A percentile compares a stretch with the other conserved stretches of the same genome.
phyloP scores from a whole-genome alignment of 2,113 vertebrate species.

The Oncorhynchus nerka region DNA sequence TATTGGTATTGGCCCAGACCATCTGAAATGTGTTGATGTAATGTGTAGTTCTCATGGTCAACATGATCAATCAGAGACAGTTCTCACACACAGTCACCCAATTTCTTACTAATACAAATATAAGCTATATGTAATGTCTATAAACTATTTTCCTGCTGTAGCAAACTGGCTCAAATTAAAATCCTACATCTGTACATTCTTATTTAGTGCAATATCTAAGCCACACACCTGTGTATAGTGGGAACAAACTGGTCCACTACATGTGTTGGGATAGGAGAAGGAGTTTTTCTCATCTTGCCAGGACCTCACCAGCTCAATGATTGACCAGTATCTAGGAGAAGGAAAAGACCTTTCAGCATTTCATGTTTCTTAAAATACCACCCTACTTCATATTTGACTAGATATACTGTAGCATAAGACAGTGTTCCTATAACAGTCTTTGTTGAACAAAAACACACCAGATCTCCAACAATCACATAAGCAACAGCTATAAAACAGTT shows the following conservation, averaged over 20 bases:
- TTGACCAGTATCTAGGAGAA: conserved; percentile 73
- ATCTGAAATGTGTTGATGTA: conserved; percentile 70
- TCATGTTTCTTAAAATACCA: neutral
- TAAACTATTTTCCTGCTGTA: no score
- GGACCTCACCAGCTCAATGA: conserved; percentile 80
- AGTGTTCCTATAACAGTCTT: neutral
- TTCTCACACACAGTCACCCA: neutral
- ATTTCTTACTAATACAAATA: neutral
- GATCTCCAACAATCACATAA: neutral
- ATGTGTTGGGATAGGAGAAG: conserved; percentile 82
- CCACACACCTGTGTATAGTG: conserved; percentile 84
- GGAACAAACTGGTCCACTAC: conserved; percentile 79
- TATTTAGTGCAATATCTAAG: neutral
- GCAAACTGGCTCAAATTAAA: no score
- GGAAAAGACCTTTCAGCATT: no score
- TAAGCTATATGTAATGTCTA: no score
- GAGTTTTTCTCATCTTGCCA: conserved; percentile 83
- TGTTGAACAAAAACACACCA: neutral
- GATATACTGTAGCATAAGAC: neutral
- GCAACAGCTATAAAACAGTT: neutral
- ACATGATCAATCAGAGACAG: neutral
- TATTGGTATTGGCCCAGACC: conserved; percentile 88
- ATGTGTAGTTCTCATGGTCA: no score
- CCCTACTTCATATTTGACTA: neutral
- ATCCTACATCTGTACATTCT: neutral